These are phyloP conservation scores for Megalops cyprinoides DNA, from an alignment of 2,797 vertebrate species.

Conservation along the genomic window DNA sequence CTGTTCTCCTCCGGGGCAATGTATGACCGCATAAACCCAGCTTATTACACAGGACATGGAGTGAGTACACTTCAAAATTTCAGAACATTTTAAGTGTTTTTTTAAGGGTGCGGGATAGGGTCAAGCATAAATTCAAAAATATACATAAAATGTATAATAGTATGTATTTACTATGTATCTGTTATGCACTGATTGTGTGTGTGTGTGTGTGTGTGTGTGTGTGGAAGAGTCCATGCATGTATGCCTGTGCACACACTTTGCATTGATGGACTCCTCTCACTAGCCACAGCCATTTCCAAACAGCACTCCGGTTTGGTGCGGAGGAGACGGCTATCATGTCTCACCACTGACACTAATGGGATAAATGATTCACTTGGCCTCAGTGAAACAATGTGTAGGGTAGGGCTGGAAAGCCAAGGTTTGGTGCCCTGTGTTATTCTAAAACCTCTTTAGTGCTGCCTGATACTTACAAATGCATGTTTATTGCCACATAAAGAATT, in stretches of 20 bases:
- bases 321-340: conserved; percentile 28
- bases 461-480: background rate
- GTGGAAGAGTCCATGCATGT: too few species aligned
- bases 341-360: conserved; percentile 71
- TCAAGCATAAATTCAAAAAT: too few species aligned
- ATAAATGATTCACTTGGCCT: conserved; percentile 66
- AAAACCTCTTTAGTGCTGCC: background rate
- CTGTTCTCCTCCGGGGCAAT: too few species aligned
- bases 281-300: background rate
- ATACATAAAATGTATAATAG: too few species aligned
- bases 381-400: background rate
- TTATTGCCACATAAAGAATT: background rate
- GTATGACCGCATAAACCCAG: too few species aligned
- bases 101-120: too few species aligned
- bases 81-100: too few species aligned
- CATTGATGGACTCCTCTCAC: background rate
- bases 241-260: background rate
- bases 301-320: conserved; percentile 15
- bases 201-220: background rate
- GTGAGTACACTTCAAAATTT: too few species aligned
- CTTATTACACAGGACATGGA: too few species aligned
- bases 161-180: too few species aligned
- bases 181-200: background rate
- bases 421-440: background rate
- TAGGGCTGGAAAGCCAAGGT: background rate